phyloP scores from a whole-genome alignment of 2,888 invertebrate genomes.

The Troglohyphantes excavatus region DNA sequence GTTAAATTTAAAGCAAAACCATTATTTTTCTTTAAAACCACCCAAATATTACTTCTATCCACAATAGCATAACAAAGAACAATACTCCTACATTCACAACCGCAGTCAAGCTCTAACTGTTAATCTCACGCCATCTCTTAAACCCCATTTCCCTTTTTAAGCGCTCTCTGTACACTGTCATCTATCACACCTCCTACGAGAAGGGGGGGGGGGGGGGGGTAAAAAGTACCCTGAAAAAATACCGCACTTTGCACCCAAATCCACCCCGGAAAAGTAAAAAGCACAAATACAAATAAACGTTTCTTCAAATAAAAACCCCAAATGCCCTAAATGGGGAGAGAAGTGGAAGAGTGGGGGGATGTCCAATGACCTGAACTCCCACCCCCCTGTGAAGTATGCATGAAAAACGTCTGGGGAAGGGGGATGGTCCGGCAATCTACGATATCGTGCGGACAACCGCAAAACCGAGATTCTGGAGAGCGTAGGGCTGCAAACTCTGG shows the following conservation, averaged over 20 bases:
- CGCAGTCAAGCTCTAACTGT: neutral
- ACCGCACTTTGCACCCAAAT: neutral
- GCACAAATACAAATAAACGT: conserved; percentile 27
- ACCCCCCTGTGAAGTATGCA: conserved; percentile 23
- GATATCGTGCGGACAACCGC: conserved; percentile 62
- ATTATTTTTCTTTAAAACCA: too few species aligned
- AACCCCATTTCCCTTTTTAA: neutral
- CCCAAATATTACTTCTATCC: too few species aligned
- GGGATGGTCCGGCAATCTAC: conserved; percentile 31
- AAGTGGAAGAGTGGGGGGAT: conserved; percentile 25
- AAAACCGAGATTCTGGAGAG: conserved; percentile 20
- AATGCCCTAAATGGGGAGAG: conserved; percentile 9
- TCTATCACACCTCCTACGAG: conserved; percentile 17
- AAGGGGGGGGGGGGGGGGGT: too few species aligned
- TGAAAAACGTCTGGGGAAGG: conserved; percentile 17
- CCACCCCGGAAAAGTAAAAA: neutral
- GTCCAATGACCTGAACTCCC: conserved; percentile 10
- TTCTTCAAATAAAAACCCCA: neutral
- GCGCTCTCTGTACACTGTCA: neutral
- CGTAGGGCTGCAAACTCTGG: too few species aligned
- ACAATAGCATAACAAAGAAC: neutral
- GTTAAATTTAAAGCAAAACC: too few species aligned
- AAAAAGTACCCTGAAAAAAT: conserved; percentile 4
- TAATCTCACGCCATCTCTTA: neutral
- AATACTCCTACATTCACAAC: neutral